A percentile compares a stretch with the other conserved stretches of the same genome.
phyloP scores from a whole-genome alignment of 2,113 vertebrate genomes.

The Vidua macroura region DNA sequence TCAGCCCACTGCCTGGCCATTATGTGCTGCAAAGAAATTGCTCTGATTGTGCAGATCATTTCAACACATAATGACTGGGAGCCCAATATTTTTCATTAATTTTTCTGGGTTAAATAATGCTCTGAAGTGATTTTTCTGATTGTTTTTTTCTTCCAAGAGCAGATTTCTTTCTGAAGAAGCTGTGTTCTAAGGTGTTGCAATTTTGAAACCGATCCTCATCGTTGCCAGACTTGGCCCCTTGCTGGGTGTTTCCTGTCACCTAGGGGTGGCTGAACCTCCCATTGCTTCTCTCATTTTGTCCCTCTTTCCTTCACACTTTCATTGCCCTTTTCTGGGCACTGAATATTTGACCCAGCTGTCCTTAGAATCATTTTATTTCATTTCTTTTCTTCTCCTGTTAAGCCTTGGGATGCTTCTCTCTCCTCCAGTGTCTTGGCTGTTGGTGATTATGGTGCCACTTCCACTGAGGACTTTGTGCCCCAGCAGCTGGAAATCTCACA shows the following conservation, averaged over 20 bases:
- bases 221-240: neutral
- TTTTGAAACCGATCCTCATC: neutral
- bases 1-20: neutral
- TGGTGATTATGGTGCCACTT: neutral
- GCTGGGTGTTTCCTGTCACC: neutral
- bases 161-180: neutral
- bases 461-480: neutral
- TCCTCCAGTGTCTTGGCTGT: accelerated
- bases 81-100: constrained; percentile 19
- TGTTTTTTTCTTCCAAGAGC: neutral
- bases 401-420: neutral
- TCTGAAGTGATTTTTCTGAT: constrained; percentile 8
- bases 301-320: neutral
- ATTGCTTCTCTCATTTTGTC: neutral
- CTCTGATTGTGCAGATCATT: constrained; percentile 22
- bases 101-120: constrained; percentile 27
- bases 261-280: neutral
- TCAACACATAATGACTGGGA: neutral
- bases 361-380: neutral
- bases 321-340: neutral
- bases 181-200: neutral
- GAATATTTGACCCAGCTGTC: neutral
- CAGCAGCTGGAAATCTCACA: neutral
- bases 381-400: neutral
- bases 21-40: constrained; percentile 23